Conservation (phyloP, 2,113 vertebrate genomes). For the Carlito syrichta region DNA sequence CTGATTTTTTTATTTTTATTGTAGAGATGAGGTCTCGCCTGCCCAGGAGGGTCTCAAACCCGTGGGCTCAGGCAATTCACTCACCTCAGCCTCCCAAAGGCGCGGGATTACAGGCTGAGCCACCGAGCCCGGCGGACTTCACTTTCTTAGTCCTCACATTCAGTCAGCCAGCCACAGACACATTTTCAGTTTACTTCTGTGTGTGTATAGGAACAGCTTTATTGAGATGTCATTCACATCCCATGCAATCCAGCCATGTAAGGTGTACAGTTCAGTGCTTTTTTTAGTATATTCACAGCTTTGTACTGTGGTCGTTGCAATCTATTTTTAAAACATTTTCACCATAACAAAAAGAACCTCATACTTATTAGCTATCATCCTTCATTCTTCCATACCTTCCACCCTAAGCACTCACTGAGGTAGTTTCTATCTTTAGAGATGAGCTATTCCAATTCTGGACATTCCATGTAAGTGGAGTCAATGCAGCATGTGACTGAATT, state of each 20-base stretch:
- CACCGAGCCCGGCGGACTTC: too few species aligned
- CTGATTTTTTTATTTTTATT: too few species aligned
- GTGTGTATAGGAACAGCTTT: not conserved
- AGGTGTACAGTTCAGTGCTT: not conserved
- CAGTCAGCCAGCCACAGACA: too few species aligned
- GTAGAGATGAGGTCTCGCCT: too few species aligned
- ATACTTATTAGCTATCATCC: not conserved
- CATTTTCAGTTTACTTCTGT: not conserved
- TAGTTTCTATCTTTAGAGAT: not conserved
- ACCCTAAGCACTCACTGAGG: not conserved
- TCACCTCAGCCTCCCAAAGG: too few species aligned
- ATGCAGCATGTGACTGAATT: not conserved
- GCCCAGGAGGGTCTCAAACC: too few species aligned
- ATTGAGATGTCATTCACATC: not conserved
- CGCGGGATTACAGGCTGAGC: too few species aligned
- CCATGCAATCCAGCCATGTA: not conserved
- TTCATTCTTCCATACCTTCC: accelerated
- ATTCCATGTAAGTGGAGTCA: not conserved
- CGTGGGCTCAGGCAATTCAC: too few species aligned
- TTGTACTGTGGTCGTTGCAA: not conserved
- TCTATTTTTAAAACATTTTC: not conserved
- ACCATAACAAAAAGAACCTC: not conserved
- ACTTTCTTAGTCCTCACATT: not conserved
- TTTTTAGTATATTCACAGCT: not conserved
- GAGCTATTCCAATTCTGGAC: not conserved